Conservation (phyloP, 2,113 vertebrate genomes). For the Rhipidura dahli region DNA sequence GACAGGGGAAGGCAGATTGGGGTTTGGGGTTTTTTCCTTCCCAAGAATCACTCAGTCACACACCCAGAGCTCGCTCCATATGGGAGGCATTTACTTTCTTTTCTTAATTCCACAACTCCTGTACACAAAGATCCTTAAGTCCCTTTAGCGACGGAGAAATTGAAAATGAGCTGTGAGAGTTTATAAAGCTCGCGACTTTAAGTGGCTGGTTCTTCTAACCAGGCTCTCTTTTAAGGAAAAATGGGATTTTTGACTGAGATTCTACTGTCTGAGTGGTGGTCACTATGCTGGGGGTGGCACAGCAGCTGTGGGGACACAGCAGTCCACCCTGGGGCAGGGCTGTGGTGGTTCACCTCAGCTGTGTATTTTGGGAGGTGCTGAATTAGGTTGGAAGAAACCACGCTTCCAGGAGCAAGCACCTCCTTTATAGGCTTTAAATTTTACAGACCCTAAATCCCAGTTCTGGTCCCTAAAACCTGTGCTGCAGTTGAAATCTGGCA, state of each 20-base stretch:
- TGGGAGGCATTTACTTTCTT: background rate
- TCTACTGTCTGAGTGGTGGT: background rate
- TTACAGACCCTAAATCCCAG: slow-evolving; percentile 26
- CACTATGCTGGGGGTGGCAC: background rate
- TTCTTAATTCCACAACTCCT: background rate
- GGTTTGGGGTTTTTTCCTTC: background rate
- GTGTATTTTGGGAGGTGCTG: background rate
- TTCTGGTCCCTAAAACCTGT: slow-evolving; percentile 62
- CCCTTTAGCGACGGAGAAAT: background rate
- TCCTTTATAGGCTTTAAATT: slow-evolving; percentile 20
- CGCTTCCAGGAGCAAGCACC: background rate
- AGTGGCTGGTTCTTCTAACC: background rate
- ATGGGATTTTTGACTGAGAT: background rate
- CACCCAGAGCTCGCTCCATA: background rate
- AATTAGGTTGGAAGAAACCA: slow-evolving; percentile 40
- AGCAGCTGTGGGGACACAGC: background rate
- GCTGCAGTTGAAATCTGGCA: slow-evolving; percentile 55
- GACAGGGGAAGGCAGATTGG: background rate
- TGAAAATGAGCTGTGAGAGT: background rate
- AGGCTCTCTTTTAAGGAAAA: background rate
- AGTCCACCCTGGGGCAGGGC: background rate
- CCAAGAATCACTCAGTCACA: background rate
- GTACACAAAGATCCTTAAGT: background rate
- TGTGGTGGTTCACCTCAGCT: background rate
- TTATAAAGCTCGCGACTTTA: background rate